Conservation (phyloP, 2,888 invertebrate species). For the Auanema freiburgensis region DNA sequence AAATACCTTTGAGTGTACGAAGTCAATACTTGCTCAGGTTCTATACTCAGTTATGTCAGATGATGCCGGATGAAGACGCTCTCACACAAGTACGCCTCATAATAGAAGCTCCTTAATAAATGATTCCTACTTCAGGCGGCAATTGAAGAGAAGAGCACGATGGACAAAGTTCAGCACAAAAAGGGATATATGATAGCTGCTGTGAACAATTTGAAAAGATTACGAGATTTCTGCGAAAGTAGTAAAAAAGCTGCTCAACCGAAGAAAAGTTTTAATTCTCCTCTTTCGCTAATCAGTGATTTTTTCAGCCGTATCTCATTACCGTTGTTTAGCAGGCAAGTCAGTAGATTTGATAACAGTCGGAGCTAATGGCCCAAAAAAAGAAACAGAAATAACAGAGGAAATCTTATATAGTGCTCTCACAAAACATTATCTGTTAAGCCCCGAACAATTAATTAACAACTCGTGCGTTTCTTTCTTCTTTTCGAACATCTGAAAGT, state of each 20-base stretch:
- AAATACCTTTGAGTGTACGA: slow-evolving; percentile 9
- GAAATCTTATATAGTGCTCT: slow-evolving; percentile 35
- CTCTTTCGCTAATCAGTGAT: not conserved
- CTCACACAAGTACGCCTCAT: not conserved
- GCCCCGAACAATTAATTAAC: slow-evolving; percentile 35
- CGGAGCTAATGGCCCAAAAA: slow-evolving; percentile 21
- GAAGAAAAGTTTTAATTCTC: not conserved
- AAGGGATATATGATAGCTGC: slow-evolving; percentile 29
- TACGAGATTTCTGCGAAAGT: slow-evolving; percentile 22
- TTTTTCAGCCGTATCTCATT: slow-evolving; percentile 44
- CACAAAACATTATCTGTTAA: slow-evolving; percentile 31
- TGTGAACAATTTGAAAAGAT: slow-evolving; percentile 24
- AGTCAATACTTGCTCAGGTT: not conserved
- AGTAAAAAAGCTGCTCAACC: slow-evolving; percentile 1
- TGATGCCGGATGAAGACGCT: not conserved
- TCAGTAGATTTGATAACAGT: slow-evolving; percentile 29
- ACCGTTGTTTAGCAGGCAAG: slow-evolving; percentile 33
- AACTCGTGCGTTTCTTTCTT: slow-evolving; percentile 20
- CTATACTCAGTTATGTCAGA: not conserved
- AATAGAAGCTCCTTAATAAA: not conserved
- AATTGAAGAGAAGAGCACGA: slow-evolving; percentile 37
- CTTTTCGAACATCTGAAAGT: too few species aligned
- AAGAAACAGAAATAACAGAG: slow-evolving; percentile 23
- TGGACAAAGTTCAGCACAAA: slow-evolving; percentile 26
- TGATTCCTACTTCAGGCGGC: slow-evolving; percentile 28